A percentile compares a stretch with the other conserved stretches of the same genome.
Conservation (phyloP, 2,888 invertebrate genomes). For the Lithophane leautieri region DNA sequence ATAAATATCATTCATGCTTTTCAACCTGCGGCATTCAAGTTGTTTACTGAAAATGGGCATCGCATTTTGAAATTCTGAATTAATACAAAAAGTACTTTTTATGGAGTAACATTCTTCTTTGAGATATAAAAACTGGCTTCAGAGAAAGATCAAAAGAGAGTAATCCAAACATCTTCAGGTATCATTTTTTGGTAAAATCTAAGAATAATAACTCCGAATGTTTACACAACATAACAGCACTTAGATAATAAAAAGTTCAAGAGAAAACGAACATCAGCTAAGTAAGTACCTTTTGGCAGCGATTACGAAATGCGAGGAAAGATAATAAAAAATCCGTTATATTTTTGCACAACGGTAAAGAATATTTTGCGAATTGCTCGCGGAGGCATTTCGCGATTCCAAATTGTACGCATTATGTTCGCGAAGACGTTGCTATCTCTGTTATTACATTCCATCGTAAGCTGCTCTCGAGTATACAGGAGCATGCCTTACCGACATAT, state of each 20-base stretch:
- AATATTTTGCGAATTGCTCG: conserved; percentile 78
- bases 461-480: conserved; percentile 70
- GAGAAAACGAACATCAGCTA: conserved; percentile 61
- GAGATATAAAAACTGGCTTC: conserved; percentile 13
- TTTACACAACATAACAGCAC: conserved; percentile 57
- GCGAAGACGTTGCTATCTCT: conserved; percentile 78
- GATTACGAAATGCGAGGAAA: conserved; percentile 65
- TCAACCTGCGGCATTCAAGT: conserved; percentile 35
- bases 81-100: not conserved
- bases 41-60: conserved; percentile 23
- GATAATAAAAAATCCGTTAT: conserved; percentile 77
- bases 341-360: conserved; percentile 74
- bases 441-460: conserved; percentile 83
- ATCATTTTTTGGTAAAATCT: conserved; percentile 37
- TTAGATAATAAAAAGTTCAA: conserved; percentile 61
- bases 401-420: conserved; percentile 83
- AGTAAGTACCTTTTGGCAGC: conserved; percentile 65
- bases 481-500: conserved; percentile 73
- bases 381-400: conserved; percentile 79
- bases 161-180: conserved; percentile 35
- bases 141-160: conserved; percentile 24
- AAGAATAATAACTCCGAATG: conserved; percentile 57
- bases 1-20: conserved; percentile 56
- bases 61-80: conserved; percentile 1
- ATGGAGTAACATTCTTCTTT: no score